A percentile compares a stretch with the other conserved stretches of the same genome.
These are phyloP conservation scores for Coryphaenoides rupestris DNA, from an alignment of 2,113 vertebrate species.

Conservation along the genomic window DNA sequence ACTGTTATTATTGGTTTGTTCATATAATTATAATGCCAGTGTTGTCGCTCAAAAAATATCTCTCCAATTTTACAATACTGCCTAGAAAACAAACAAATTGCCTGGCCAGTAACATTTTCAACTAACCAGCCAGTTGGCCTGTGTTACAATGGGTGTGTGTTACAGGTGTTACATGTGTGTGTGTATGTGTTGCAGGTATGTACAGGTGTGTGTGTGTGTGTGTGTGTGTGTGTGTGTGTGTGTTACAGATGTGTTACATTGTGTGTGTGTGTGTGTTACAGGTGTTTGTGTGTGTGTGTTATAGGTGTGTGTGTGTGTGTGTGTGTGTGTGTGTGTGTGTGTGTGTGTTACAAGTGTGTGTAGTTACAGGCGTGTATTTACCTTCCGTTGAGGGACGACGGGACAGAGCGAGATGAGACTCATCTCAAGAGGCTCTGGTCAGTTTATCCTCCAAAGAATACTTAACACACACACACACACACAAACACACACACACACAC, in stretches of 20 bases:
- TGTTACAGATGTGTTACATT: not conserved
- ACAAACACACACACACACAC: not conserved
- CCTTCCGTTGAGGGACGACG: not conserved
- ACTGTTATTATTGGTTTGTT: no score
- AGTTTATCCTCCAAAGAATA: conserved; percentile 4
- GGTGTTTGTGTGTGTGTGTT: not conserved
- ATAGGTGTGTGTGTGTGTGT: not conserved
- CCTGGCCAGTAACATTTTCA: no score
- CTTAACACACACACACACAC: conserved; percentile 10
- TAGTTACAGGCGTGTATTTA: not conserved
- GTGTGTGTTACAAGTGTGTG: not conserved
- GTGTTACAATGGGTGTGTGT: no score
- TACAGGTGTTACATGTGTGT: not conserved
- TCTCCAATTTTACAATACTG: no score
- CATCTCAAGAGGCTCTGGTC: conserved; percentile 11
- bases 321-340: not conserved
- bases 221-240: conserved; percentile 1
- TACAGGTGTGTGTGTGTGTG: not conserved
- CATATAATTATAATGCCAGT: no score
- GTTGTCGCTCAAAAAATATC: no score
- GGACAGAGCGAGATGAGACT: not conserved
- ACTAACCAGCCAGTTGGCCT: no score
- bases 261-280: not conserved
- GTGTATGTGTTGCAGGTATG: not conserved
- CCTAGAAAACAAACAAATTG: no score